Base-by-base conservation (phyloP, 2,888 invertebrate species). In the Mesodorylaimus sp. region DNA sequence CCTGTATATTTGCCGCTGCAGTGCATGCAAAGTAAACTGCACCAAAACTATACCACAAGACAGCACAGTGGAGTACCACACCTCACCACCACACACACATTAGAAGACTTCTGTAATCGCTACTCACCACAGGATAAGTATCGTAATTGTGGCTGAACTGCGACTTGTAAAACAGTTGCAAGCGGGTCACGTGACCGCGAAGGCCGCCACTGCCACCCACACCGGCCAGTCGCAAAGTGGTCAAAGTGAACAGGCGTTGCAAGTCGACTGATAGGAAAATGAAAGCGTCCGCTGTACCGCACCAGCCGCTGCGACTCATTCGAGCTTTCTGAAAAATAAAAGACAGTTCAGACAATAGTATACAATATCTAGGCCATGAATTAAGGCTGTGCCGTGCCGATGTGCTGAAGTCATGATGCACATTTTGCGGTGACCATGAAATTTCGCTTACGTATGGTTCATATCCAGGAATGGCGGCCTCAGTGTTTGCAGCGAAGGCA, bases 111-210 rank as follows among this genome's bases (percentile, higher is more conserved):
- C n/a, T n/a, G n/a, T n/a, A n/a, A n/a, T n/a, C n/a, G n/a, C n/a
- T n/a, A n/a, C n/a, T n/a, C 50, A 63, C 65, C 32, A 91, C 89
- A 75, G 88, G 91, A 64, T 91, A 91, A 1, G 91, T 88, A 2
- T 91, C 88, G 64, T 88, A 91, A 65, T 89, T 89, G 64, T 89
- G 89, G 59, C 76, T 80, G 69, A 87, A 88, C 24, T 84, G 78
- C 72, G 86, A 84, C 68, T 93, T 93, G 69, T 91, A 91, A 75
- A 93, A 93, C 71, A 93, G 87, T 57, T 91, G 76, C 53, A 93
- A 86, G 73, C 91, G 89, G 0, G 89, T 91, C 1, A 91, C 91
- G 53, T 91, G 77, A 45, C 91, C 91, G n/a, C 59, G 53, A 21
- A 65, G 52, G 38, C 57, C 55, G 2, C 65, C 65, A 39, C 53